Conservation (phyloP, 2,113 vertebrate species). For the Apodemus sylvaticus region DNA sequence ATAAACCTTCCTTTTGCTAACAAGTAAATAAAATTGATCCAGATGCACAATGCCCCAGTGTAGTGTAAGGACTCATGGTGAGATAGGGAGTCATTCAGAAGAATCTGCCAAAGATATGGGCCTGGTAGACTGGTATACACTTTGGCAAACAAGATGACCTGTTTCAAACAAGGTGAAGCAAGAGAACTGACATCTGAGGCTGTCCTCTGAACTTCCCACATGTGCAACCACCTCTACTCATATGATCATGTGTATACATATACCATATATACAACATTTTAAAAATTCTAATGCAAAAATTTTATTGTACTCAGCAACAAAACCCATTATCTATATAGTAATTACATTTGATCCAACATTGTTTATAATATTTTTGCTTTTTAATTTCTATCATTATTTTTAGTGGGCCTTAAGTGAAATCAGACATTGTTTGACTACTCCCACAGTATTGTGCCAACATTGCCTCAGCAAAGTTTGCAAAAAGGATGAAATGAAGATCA, state of each 20-base stretch:
- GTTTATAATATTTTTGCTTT: background rate
- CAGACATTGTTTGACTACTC: no score
- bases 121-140: background rate
- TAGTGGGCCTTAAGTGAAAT: no score
- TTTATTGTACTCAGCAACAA: background rate
- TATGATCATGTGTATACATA: background rate
- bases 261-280: background rate
- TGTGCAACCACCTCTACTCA: background rate
- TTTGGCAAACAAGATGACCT: background rate
- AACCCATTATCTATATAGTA: background rate
- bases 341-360: background rate
- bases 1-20: background rate
- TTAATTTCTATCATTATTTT: background rate
- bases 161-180: background rate
- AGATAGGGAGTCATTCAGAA: no score
- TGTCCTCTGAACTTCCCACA: background rate
- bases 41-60: background rate
- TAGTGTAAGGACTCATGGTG: background rate
- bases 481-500: background rate
- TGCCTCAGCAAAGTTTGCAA: background rate
- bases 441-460: background rate
- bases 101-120: background rate
- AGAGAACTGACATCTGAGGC: background rate
- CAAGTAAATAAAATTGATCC: background rate
- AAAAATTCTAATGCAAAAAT: background rate